phyloP scores from a whole-genome alignment of 2,113 vertebrate species.

The Labeo rohita region DNA sequence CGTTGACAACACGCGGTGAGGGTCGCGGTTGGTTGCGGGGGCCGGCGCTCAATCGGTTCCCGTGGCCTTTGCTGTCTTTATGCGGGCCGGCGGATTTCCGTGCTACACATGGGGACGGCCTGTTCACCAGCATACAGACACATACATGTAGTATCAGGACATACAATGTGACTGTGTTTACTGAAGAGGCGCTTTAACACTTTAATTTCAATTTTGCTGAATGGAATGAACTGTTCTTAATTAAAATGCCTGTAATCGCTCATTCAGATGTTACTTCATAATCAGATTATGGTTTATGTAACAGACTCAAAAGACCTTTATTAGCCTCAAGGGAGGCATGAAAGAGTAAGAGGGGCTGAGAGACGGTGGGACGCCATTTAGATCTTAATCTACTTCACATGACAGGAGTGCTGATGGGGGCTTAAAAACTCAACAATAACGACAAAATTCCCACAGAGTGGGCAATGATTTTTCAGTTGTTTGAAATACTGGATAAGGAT shows the following conservation, averaged over 20 bases:
- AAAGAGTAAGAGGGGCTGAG: neutral
- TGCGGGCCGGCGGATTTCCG: conserved; percentile 81
- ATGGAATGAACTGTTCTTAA: neutral
- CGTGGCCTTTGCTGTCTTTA: conserved; percentile 83
- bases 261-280: conserved; percentile 19
- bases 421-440: neutral
- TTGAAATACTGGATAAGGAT: neutral
- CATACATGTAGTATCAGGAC: neutral
- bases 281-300: conserved; percentile 22
- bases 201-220: neutral
- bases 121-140: conserved; percentile 58
- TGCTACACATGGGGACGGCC: conserved; percentile 83
- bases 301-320: neutral
- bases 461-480: neutral
- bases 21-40: conserved; percentile 81
- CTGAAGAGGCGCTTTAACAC: neutral
- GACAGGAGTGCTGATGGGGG: neutral
- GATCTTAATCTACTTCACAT: conserved; percentile 39
- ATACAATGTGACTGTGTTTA: too few species aligned
- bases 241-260: neutral
- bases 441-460: neutral
- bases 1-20: conserved; percentile 79
- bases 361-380: neutral
- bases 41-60: conserved; percentile 80
- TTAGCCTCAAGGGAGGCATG: neutral